phyloP scores from a whole-genome alignment of 1,140 invertebrate species.

The Melitaea cinxia region DNA sequence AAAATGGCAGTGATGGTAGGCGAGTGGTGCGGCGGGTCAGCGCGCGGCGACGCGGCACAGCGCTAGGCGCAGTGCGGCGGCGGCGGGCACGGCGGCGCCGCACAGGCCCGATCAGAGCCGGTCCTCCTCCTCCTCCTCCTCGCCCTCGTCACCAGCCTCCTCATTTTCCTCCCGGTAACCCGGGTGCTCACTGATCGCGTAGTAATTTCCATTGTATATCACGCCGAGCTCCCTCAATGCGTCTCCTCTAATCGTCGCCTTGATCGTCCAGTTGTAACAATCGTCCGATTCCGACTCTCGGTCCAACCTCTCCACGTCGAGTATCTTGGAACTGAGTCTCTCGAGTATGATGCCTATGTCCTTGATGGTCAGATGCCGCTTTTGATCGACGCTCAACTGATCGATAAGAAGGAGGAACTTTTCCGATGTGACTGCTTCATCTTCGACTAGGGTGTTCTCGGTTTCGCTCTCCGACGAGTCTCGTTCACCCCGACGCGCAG shows the following conservation, averaged over 20 bases:
- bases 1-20: conserved; percentile 31
- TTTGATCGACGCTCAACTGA: conserved; percentile 94
- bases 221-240: conserved; percentile 94
- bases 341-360: conserved; percentile 97
- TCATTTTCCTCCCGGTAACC: conserved; percentile 94
- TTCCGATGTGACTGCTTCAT: conserved; percentile 92
- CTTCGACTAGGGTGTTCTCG: conserved; percentile 95
- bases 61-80: conserved; percentile 74
- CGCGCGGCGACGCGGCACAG: conserved; percentile 73
- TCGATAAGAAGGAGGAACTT: conserved; percentile 96
- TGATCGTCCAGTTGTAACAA: conserved; percentile 97
- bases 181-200: conserved; percentile 96
- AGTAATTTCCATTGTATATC: conserved; percentile 97
- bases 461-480: conserved; percentile 96
- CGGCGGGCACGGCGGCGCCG: conserved; percentile 75
- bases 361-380: conserved; percentile 94
- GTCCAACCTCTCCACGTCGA: conserved; percentile 95
- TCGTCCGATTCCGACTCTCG: conserved; percentile 94
- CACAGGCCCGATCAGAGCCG: conserved; percentile 86
- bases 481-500: conserved; percentile 84
- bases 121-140: conserved; percentile 90
- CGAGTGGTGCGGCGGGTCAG: conserved; percentile 52
- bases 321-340: conserved; percentile 93
- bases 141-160: conserved; percentile 89
- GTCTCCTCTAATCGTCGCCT: conserved; percentile 94